phyloP scores from a whole-genome alignment of 2,113 vertebrate genomes.

The Albula goreensis region DNA sequence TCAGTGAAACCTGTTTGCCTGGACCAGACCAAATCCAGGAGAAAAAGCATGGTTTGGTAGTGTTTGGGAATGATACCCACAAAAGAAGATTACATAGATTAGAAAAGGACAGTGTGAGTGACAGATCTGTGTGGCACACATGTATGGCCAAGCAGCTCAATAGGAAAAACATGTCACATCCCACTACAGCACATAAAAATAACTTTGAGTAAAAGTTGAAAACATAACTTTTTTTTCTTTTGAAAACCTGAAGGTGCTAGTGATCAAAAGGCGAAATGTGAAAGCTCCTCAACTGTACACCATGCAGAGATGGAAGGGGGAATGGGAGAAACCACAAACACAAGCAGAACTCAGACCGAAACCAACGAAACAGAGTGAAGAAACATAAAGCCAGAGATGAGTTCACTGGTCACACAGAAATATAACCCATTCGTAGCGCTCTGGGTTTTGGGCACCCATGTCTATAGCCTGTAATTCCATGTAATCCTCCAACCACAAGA shows the following conservation, averaged over 20 bases:
- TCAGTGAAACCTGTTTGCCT: too few relatives aligned
- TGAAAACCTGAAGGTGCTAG: not conserved
- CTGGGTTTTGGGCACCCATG: not conserved
- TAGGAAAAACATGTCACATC: not conserved
- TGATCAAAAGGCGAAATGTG: not conserved
- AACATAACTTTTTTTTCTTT: not conserved
- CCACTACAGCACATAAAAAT: not conserved
- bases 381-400: not conserved
- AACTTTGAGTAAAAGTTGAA: not conserved
- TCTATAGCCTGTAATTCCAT: not conserved
- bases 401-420: not conserved
- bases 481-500: not conserved
- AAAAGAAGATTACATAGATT: conserved; percentile 7
- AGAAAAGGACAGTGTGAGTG: not conserved
- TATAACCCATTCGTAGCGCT: not conserved
- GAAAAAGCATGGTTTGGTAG: too few relatives aligned
- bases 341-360: not conserved
- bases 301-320: not conserved
- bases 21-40: too few relatives aligned
- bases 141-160: not conserved
- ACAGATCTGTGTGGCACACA: not conserved
- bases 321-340: not conserved
- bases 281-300: not conserved
- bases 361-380: not conserved
- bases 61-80: conserved; percentile 42